Evolutionary conservation across 2,888 invertebrate genomes (phyloP).

Genomic region (Drosophila anomelani): DNA sequence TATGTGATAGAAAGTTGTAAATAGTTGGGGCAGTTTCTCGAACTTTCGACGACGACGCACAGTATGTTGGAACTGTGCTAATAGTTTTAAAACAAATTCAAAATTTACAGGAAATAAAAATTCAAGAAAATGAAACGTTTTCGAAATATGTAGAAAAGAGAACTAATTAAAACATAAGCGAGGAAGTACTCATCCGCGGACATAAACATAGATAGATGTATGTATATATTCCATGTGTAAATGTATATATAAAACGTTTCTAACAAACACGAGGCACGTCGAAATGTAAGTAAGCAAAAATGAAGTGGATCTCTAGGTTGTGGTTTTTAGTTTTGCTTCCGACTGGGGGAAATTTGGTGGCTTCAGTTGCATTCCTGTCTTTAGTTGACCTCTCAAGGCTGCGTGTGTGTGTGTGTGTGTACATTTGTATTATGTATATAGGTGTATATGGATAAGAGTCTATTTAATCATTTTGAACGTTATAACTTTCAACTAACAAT

Average conservation of each 20-base stretch:
- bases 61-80: conserved; percentile 28
- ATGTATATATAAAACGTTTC: conserved; percentile 78
- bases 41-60: conserved; percentile 34
- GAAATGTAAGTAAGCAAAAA: conserved; percentile 77
- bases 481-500: conserved; percentile 72
- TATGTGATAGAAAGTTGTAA: conserved; percentile 48
- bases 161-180: conserved; percentile 64
- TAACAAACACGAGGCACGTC: conserved; percentile 81
- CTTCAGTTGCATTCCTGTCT: conserved; percentile 75
- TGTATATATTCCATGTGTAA: conserved; percentile 55
- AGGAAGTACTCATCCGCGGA: conserved; percentile 55
- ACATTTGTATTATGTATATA: conserved; percentile 53
- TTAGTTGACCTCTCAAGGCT: conserved; percentile 69
- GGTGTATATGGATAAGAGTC: conserved; percentile 49
- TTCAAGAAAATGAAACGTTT: conserved; percentile 51
- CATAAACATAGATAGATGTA: conserved; percentile 46
- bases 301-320: conserved; percentile 47
- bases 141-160: conserved; percentile 51
- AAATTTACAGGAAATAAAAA: conserved; percentile 10
- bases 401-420: conserved; percentile 56
- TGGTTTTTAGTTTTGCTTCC: conserved; percentile 66
- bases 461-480: conserved; percentile 60
- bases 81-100: conserved; percentile 11
- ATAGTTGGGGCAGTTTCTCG: conserved; percentile 63
- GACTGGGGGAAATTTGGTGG: conserved; percentile 74